Evolutionary conservation across 1,140 invertebrate species (phyloP).

Genomic region (Pachyrhynchus sulphureomaculatus): DNA sequence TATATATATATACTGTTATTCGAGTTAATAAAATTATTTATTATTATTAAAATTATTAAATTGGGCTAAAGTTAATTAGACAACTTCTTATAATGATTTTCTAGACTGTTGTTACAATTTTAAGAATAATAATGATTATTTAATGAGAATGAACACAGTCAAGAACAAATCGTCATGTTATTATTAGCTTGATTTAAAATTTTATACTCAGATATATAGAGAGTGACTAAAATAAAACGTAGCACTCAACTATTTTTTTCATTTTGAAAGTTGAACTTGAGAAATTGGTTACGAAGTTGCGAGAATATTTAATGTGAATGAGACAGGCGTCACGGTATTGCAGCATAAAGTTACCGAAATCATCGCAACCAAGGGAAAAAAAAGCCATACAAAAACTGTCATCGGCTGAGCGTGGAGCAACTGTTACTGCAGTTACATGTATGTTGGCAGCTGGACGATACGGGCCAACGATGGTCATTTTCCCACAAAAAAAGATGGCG

Average conservation of each 20-base stretch:
- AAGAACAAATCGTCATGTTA: no score
- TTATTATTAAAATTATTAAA: no score
- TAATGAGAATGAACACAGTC: no score
- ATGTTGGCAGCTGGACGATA: background rate
- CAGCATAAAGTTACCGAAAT: constrained; percentile 42
- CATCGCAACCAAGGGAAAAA: constrained; percentile 28
- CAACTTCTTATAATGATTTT: no score
- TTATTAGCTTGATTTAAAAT: no score
- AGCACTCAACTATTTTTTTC: constrained; percentile 18
- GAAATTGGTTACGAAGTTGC: constrained; percentile 35
- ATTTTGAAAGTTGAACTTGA: background rate
- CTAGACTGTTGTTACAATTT: no score
- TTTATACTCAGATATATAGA: no score
- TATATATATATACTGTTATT: no score
- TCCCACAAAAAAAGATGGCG: constrained; percentile 45
- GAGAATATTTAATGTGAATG: constrained; percentile 48
- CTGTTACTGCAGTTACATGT: background rate
- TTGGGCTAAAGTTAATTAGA: no score
- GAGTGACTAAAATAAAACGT: no score
- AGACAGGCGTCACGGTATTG: constrained; percentile 46
- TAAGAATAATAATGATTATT: no score
- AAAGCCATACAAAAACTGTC: background rate
- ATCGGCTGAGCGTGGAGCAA: background rate
- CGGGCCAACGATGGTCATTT: constrained; percentile 45
- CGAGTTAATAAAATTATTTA: no score